phyloP scores from a whole-genome alignment of 2,113 vertebrate genomes.

The Propithecus coquereli region DNA sequence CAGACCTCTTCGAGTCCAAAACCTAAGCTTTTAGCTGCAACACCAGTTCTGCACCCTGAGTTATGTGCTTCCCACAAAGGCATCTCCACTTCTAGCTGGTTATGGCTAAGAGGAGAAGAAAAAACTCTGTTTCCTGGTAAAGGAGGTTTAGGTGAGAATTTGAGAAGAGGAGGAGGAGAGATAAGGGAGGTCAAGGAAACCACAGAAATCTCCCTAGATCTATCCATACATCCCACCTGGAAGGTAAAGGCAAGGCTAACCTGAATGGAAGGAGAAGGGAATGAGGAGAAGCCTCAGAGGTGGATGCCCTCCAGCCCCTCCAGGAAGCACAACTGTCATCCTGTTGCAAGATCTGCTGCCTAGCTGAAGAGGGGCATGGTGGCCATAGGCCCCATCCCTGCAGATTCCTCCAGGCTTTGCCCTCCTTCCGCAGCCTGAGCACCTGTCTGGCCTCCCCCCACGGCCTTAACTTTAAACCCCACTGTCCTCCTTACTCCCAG shows the following conservation, averaged over 20 bases:
- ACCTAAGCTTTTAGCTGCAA: background rate
- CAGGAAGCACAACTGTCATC: background rate
- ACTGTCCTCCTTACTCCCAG: background rate
- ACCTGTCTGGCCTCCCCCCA: background rate
- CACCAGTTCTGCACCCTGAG: background rate
- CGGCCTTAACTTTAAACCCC: background rate
- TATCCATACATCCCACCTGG: background rate
- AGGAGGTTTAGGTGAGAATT: background rate
- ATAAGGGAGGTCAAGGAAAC: background rate
- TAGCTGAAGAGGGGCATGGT: background rate
- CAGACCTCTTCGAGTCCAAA: background rate
- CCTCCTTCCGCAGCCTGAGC: background rate
- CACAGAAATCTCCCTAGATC: background rate
- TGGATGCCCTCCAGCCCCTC: background rate
- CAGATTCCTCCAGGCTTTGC: background rate
- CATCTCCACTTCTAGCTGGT: background rate
- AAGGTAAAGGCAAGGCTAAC: background rate
- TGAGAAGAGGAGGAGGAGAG: background rate
- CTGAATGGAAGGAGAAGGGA: background rate
- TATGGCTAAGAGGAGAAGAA: background rate
- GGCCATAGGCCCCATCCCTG: background rate
- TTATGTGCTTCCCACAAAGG: background rate
- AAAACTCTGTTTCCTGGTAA: background rate
- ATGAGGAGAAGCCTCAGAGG: background rate
- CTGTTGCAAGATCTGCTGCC: background rate